These are phyloP conservation scores for Furcifer pardalis DNA, from an alignment of 2,797 vertebrate genomes.

Conservation along the genomic window DNA sequence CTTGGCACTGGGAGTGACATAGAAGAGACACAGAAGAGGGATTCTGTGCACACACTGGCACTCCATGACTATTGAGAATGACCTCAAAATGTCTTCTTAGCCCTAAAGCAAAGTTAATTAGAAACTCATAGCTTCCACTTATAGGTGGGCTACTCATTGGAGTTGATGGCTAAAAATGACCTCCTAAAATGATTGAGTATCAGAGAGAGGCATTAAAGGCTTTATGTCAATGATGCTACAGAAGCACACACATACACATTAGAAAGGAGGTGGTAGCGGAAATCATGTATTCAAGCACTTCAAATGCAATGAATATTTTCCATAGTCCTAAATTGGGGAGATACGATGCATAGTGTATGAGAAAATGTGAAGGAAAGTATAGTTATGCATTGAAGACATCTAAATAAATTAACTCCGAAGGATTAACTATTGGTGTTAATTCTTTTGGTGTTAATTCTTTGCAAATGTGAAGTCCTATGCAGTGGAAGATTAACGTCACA, in stretches of 20 bases:
- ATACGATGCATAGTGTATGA: constrained; percentile 8
- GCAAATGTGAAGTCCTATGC: background rate
- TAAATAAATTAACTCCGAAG: background rate
- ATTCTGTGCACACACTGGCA: too few relatives aligned
- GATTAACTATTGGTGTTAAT: background rate
- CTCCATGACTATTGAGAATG: background rate
- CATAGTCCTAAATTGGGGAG: constrained; percentile 23
- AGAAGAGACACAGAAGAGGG: too few relatives aligned
- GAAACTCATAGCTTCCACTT: background rate
- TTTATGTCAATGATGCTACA: too few relatives aligned
- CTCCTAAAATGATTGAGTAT: too few relatives aligned
- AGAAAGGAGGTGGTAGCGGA: too few relatives aligned
- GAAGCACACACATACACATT: too few relatives aligned
- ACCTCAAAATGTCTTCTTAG: background rate
- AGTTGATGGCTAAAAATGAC: too few relatives aligned
- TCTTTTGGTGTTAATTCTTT: background rate
- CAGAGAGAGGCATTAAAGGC: too few relatives aligned
- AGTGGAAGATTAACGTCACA: background rate
- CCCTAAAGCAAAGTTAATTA: background rate
- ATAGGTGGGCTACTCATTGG: background rate
- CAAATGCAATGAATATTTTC: background rate
- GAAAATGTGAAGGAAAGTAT: background rate
- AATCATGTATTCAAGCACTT: too few relatives aligned
- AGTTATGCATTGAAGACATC: background rate
- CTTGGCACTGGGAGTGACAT: too few relatives aligned